Base-by-base conservation (phyloP, 2,113 vertebrate species). In the Clarias magur region DNA sequence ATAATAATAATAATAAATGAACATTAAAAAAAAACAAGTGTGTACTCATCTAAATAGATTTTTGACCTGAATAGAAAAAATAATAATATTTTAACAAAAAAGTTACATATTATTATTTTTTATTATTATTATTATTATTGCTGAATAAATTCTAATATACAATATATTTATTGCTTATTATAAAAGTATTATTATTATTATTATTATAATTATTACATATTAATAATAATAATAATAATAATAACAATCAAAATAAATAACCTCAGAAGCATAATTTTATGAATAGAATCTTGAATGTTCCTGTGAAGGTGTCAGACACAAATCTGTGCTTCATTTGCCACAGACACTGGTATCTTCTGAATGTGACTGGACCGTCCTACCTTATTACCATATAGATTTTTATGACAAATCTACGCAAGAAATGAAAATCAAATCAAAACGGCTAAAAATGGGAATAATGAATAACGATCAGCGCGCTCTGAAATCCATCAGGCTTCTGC, bases 221-320 rank as follows among this genome's bases (percentile, higher is more conserved):
- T 94, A 95, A 94, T 93, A 94, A 94, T 93, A 94, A 92, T 94
- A 94, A 94, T 93, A 94, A 89, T 95, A 95, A 93, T 93, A 94
- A 94, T n/a, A n/a, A n/a, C n/a, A n/a, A n/a, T n/a, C n/a, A n/a
- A 92, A 95, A 96, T 95, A 87, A 80, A 95, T 88, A 3, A 21
- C 34, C 34, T 3, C 15, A 59, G 17, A 17, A 63, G 8, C 7
- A 23, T n/a, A 65, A 85, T 88, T 83, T 88, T 87, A 34, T 34
- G 34, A 34, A 34, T 82, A 89, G 85, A 92, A 92, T 92, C 91
- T 53, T 76, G 23, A 53, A 13, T 23, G 38, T 12, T 86, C 89
- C 92, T 72, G 91, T 94, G 94, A 95, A 94, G 93, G 93, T 96
- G 95, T 93, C 94, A 93, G 93, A 90, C 92, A 94, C 93, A 91